A percentile compares a stretch with the other conserved stretches of the same genome.
Evolutionary conservation across 2,797 vertebrate species (phyloP).

Genomic region (Acipenser ruthenus): DNA sequence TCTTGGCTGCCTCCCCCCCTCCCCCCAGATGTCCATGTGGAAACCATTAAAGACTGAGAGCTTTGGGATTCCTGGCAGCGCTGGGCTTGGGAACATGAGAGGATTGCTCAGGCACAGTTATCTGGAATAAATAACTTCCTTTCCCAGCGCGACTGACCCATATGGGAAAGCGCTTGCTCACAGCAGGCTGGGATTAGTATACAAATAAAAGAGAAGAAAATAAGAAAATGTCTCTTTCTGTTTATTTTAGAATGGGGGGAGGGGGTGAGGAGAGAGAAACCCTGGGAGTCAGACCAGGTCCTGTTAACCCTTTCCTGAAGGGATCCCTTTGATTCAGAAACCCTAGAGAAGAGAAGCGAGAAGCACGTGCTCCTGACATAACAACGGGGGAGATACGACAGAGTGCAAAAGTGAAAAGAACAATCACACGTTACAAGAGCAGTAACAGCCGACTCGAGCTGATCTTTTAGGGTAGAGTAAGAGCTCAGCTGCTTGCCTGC

Average conservation of each 20-base stretch:
- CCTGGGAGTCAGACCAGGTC: not conserved
- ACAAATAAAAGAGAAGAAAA: slow-evolving; percentile 10
- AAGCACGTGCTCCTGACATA: too few species aligned
- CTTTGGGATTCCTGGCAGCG: slow-evolving; percentile 45
- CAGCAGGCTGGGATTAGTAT: slow-evolving; percentile 27
- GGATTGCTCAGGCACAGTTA: slow-evolving; percentile 47
- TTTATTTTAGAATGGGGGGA: not conserved
- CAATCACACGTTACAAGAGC: too few species aligned
- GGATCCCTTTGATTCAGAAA: too few species aligned
- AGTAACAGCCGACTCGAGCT: too few species aligned
- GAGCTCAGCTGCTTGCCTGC: too few species aligned
- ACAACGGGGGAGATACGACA: too few species aligned
- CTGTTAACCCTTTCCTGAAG: too few species aligned
- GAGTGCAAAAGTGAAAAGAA: too few species aligned
- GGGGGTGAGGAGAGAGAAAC: not conserved
- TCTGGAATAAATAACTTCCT: slow-evolving; percentile 56
- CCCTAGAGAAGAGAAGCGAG: too few species aligned
- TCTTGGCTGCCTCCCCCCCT: slow-evolving; percentile 60
- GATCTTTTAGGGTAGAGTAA: too few species aligned
- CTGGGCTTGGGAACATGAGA: slow-evolving; percentile 57
- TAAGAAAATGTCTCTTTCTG: not conserved
- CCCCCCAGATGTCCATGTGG: slow-evolving; percentile 69
- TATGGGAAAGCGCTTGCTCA: slow-evolving; percentile 31
- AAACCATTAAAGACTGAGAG: slow-evolving; percentile 66
- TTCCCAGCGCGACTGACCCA: slow-evolving; percentile 23